Evolutionary conservation across 2,888 invertebrate species (phyloP), one percentile per base, ranked within the genome.

Genomic region (Portevinia maculata): DNA sequence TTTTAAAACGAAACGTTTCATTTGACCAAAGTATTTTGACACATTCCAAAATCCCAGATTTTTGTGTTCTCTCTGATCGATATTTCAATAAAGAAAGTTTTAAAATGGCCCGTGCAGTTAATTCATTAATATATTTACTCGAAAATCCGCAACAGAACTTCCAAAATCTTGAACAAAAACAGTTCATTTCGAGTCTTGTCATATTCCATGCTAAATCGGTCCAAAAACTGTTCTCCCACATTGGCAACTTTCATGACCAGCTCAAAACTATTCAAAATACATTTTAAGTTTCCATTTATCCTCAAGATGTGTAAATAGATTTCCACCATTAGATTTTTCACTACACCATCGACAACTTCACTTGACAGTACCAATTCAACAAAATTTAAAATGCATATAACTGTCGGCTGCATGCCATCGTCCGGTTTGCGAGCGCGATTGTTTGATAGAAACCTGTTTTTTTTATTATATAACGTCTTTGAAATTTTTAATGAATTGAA

Each of bases 141-240:
- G 3, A 62, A 57, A 13, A 67, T 34, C 3, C 44, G 9, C 1
- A 73, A 44, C 6, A 78, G 37, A 13, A 67, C 24, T 19, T 83
- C 24, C 5, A 67, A 13, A 46, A 71, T 62, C 24, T 83, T 83
- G 9, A 34, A 83, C 48, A 83, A 5, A 71, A 78, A 83, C 48
- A 83, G 21, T 11, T 73, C 83, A 3, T 17, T 11, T 9, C 19
- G 6, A 13, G 52, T 24, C 5, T 55, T 59, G 6, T 9, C 9
- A 37, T 67, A 78, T 39, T 44, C 55, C 3, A 9, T 19, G 11
- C 37, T 3, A 11, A 73, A 44, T 3, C 32, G 39, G 1, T 57
- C 17, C 28, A 83, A n/a, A 34, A 78, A 57, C 3, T 21, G 13
- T 15, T 78, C 78, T 8, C 67, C 71, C 5, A 83, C 11, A 32